A percentile compares a stretch with the other conserved stretches of the same genome.
Conservation (phyloP, 2,113 vertebrate genomes). For the Cyanoliseus patagonus region DNA sequence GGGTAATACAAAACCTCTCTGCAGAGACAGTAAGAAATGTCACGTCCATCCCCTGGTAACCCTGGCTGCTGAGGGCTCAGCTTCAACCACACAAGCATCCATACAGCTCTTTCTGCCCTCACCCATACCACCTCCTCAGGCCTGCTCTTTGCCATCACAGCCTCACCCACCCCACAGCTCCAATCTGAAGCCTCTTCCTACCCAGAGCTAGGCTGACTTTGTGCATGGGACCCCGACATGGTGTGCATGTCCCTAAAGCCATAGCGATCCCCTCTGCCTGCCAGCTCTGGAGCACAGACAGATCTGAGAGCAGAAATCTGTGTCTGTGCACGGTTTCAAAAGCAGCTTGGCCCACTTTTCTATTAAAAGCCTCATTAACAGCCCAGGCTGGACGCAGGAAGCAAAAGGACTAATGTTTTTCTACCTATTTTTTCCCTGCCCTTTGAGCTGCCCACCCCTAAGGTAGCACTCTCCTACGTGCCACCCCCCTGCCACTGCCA, state of each 20-base stretch:
- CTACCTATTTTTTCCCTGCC: background rate
- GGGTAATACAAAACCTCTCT: background rate
- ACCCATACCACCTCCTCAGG: background rate
- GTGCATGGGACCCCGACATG: fast-evolving
- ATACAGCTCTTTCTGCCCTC: background rate
- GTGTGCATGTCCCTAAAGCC: background rate
- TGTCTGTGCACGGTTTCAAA: background rate
- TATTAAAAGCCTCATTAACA: background rate
- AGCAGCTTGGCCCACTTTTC: conserved; percentile 1
- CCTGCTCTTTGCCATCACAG: background rate
- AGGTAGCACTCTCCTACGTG: background rate
- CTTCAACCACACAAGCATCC: background rate
- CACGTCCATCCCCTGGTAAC: background rate
- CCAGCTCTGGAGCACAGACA: background rate
- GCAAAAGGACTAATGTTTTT: background rate
- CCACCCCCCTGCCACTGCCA: background rate
- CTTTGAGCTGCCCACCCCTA: background rate
- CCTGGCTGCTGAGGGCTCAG: background rate
- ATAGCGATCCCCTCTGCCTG: background rate
- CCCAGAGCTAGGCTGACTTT: background rate
- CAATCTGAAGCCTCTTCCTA: background rate
- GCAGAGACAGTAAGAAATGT: conserved; percentile 17
- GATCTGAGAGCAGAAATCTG: background rate
- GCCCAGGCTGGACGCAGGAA: background rate
- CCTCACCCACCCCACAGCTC: background rate